phyloP scores from a whole-genome alignment of 2,113 vertebrate genomes.

The Cephalopterus ornatus region DNA sequence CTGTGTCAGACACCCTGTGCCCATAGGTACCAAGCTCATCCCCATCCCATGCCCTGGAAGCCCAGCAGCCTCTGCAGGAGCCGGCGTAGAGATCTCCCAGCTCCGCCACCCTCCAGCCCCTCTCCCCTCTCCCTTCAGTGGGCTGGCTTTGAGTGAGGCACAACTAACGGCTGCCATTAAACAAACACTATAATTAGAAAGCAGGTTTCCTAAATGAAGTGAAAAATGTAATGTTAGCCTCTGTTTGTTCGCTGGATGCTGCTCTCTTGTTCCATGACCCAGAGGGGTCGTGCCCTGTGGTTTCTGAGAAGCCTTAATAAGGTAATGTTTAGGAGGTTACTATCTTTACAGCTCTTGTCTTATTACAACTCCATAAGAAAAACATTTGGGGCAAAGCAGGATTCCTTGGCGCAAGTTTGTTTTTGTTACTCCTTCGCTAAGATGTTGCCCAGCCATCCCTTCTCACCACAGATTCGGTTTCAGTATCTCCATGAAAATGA shows the following conservation, averaged over 20 bases:
- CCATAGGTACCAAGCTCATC: accelerated
- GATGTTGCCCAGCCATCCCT: neutral
- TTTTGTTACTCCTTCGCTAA: constrained; percentile 4
- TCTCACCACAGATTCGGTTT: neutral
- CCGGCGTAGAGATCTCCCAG: neutral
- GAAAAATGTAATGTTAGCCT: constrained; percentile 79
- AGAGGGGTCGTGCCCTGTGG: constrained; percentile 72
- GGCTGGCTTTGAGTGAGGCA: constrained; percentile 33
- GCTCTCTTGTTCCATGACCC: constrained; percentile 77
- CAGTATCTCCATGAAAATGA: neutral
- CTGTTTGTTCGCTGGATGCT: constrained; percentile 78
- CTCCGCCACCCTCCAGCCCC: neutral
- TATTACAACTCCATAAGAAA: constrained; percentile 69
- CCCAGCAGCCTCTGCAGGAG: neutral
- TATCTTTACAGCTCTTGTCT: constrained; percentile 74
- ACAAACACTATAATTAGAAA: constrained; percentile 82
- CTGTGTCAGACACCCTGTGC: neutral
- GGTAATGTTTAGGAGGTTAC: constrained; percentile 83
- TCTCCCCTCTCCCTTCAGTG: neutral
- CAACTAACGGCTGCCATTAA: constrained; percentile 63
- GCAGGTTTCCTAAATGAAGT: constrained; percentile 77
- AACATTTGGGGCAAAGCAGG: constrained; percentile 71
- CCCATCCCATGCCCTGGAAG: neutral
- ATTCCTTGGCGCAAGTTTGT: constrained; percentile 47
- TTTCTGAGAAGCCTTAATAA: constrained; percentile 84